These are phyloP conservation scores for Beris chalybata DNA, from an alignment of 2,888 invertebrate genomes.

Conservation along the genomic window DNA sequence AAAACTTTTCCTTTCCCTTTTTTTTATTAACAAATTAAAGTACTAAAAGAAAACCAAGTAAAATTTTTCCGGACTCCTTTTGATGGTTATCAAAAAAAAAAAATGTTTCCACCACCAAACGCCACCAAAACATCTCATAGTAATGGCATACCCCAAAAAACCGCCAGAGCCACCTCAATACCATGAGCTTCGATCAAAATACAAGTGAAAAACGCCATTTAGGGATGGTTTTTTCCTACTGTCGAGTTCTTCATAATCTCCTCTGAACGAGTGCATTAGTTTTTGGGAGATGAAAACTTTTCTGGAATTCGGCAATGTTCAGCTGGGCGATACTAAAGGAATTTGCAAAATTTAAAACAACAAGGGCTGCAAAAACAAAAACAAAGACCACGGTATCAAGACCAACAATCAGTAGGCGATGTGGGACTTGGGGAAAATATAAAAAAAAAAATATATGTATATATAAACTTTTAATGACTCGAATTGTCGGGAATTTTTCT, in stretches of 20 bases:
- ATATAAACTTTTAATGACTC: slow-evolving; percentile 27
- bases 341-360: background rate
- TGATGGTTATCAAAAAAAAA: slow-evolving; percentile 22
- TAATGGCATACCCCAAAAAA: slow-evolving; percentile 20
- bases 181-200: slow-evolving; percentile 8
- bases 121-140: background rate
- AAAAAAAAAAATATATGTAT: slow-evolving; percentile 7
- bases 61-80: slow-evolving; percentile 15
- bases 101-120: slow-evolving; percentile 10
- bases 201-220: background rate
- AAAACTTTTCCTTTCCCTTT: slow-evolving; percentile 19
- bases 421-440: background rate
- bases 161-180: background rate
- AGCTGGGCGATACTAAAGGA: slow-evolving; percentile 1
- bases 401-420: slow-evolving; percentile 19
- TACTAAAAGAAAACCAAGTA: slow-evolving; percentile 10
- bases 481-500: slow-evolving; percentile 23
- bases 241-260: slow-evolving; percentile 17
- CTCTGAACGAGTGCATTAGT: slow-evolving; percentile 24
- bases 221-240: slow-evolving; percentile 12
- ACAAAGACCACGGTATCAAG: slow-evolving; percentile 22
- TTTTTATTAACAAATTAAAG: slow-evolving; percentile 15
- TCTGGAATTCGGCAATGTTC: background rate
- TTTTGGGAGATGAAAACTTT: slow-evolving; percentile 3
- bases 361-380: background rate